phyloP scores from a whole-genome alignment of 2,888 invertebrate species.

The Lithophane socia region DNA sequence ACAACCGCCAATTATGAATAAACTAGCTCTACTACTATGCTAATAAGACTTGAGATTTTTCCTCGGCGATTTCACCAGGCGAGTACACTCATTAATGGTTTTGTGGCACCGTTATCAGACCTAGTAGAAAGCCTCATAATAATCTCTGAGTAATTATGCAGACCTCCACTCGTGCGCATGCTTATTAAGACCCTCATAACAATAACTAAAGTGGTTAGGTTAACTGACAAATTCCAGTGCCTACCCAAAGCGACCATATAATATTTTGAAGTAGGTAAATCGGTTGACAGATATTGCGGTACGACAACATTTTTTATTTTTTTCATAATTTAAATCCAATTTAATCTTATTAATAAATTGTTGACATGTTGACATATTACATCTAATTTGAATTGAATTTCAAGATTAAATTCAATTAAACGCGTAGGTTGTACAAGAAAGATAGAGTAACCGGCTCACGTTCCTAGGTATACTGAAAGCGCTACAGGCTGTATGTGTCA shows the following conservation, averaged over 20 bases:
- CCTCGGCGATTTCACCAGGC: constrained; percentile 87
- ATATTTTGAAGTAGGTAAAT: constrained; percentile 33
- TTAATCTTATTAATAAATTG: constrained; percentile 41
- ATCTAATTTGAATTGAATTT: constrained; percentile 55
- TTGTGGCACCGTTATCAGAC: constrained; percentile 83
- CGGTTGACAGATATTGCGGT: constrained; percentile 42
- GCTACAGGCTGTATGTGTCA: constrained; percentile 51
- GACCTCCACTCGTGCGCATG: constrained; percentile 47
- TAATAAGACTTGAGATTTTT: constrained; percentile 88
- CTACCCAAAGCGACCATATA: constrained; percentile 11
- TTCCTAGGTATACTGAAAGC: constrained; percentile 40
- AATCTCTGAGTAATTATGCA: constrained; percentile 67
- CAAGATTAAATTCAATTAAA: constrained; percentile 46
- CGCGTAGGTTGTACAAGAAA: constrained; percentile 27
- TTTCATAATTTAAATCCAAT: constrained; percentile 44
- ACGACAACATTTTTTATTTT: constrained; percentile 17
- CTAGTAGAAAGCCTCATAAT: constrained; percentile 82
- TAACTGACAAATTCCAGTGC: constrained; percentile 24
- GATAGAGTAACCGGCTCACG: constrained; percentile 32
- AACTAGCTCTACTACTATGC: constrained; percentile 89
- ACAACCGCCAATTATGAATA: constrained; percentile 88
- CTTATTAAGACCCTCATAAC: constrained; percentile 24
- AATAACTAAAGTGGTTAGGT: constrained; percentile 20
- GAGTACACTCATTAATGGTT: constrained; percentile 86
- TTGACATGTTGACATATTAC: constrained; percentile 38